Conservation (phyloP, 2,888 invertebrate species). For the Chalcis sispes region DNA sequence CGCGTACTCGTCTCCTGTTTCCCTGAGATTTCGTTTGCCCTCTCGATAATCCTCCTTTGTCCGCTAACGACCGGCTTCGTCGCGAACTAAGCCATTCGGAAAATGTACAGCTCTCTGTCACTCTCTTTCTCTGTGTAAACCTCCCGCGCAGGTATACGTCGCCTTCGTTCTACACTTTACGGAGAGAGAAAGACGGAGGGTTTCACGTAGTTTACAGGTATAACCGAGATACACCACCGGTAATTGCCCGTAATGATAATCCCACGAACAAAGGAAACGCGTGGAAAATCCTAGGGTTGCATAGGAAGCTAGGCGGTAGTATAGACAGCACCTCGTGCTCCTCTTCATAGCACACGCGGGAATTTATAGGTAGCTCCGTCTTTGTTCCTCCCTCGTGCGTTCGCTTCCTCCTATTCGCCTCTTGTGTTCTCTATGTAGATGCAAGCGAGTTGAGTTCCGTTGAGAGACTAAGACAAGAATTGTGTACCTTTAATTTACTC, state of each 20-base stretch:
- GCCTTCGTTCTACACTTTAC: too few relatives aligned
- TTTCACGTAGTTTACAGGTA: too few relatives aligned
- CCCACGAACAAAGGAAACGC: constrained; percentile 74
- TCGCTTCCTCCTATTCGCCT: too few relatives aligned
- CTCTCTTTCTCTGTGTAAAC: too few relatives aligned
- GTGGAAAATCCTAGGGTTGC: constrained; percentile 72
- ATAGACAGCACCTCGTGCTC: background rate
- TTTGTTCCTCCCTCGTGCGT: constrained; percentile 34
- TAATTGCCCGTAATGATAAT: constrained; percentile 71
- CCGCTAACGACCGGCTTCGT: constrained; percentile 58
- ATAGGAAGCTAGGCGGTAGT: constrained; percentile 68
- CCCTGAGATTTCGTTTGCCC: constrained; percentile 66
- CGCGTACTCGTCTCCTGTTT: constrained; percentile 61
- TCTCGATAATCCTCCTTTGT: constrained; percentile 66
- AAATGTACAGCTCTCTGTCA: too few relatives aligned
- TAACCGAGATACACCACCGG: background rate
- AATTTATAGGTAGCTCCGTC: constrained; percentile 9
- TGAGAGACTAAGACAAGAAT: too few relatives aligned
- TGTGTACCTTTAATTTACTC: too few relatives aligned
- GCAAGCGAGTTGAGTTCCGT: too few relatives aligned
- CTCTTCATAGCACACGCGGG: background rate
- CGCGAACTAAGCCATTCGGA: too few relatives aligned
- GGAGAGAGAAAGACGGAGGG: too few relatives aligned
- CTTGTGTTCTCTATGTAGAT: too few relatives aligned
- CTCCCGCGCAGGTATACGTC: too few relatives aligned